Percentiles rank a stretch among this genome's conserved stretches.
Conservation (phyloP, 2,797 vertebrate genomes). For the Apogon talboti region DNA sequence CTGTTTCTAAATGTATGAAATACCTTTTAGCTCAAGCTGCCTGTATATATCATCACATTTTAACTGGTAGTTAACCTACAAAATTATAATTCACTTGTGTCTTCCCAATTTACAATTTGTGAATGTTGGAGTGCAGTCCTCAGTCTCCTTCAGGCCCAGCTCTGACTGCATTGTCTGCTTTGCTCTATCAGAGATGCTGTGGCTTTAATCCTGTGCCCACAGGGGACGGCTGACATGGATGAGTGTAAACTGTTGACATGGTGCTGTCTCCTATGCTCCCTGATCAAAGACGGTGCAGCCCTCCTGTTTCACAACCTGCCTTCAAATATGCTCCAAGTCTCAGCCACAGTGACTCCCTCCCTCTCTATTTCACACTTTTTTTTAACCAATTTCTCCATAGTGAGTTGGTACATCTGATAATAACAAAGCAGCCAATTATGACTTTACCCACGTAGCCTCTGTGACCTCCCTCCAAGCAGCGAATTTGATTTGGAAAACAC, state of each 20-base stretch:
- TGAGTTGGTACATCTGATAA: slow-evolving; percentile 44
- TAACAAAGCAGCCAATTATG: slow-evolving; percentile 57
- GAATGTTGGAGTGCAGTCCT: slow-evolving; percentile 38
- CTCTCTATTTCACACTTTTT: slow-evolving; percentile 46
- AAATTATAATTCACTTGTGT: slow-evolving; percentile 36
- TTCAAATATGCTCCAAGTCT: slow-evolving; percentile 72
- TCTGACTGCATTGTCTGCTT: slow-evolving; percentile 69
- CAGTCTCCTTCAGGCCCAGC: slow-evolving; percentile 61
- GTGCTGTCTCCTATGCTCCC: slow-evolving; percentile 81
- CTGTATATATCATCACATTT: slow-evolving; percentile 23
- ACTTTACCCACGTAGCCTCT: slow-evolving; percentile 29
- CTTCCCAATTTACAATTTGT: slow-evolving; percentile 35
- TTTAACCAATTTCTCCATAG: slow-evolving; percentile 43
- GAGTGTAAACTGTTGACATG: slow-evolving; percentile 85
- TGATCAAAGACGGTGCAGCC: slow-evolving; percentile 80
- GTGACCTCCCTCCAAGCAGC: slow-evolving; percentile 50
- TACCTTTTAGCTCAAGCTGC: slow-evolving; percentile 15
- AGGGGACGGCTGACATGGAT: slow-evolving; percentile 80
- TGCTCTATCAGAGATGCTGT: slow-evolving; percentile 72
- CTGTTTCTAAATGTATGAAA: slow-evolving; percentile 12
- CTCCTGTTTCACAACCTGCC: slow-evolving; percentile 80
- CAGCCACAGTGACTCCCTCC: slow-evolving; percentile 46
- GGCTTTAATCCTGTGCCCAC: slow-evolving; percentile 83
- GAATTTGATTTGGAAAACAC: slow-evolving; percentile 51
- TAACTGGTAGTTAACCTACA: slow-evolving; percentile 40